Conservation (phyloP, 1,140 invertebrate species). For the Phymastichus coffea region DNA sequence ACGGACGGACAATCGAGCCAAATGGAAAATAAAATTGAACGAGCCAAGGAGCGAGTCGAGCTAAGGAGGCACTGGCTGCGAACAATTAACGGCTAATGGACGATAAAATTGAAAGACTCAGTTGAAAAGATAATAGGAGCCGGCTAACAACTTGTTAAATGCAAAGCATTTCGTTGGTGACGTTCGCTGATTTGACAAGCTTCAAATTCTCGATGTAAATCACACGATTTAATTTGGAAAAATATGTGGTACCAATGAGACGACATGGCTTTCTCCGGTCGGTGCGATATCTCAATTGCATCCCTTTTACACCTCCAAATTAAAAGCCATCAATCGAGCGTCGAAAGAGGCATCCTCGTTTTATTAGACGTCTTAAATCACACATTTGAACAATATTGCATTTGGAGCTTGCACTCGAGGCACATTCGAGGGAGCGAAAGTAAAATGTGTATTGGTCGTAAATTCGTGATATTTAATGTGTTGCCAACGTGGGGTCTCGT, state of each 20-base stretch:
- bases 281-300: conserved; percentile 13
- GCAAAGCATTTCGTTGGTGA: too few relatives aligned
- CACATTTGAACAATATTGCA: not conserved
- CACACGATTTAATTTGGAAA: too few relatives aligned
- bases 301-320: conserved; percentile 16
- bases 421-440: not conserved
- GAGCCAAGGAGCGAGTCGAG: not conserved
- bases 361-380: conserved; percentile 30
- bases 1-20: too few relatives aligned
- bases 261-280: not conserved
- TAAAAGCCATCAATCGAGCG: conserved; percentile 28
- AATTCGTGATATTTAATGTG: conserved; percentile 20
- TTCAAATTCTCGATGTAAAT: too few relatives aligned
- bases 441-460: conserved; percentile 17
- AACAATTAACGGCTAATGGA: not conserved
- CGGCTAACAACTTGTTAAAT: too few relatives aligned
- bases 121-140: not conserved
- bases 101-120: conserved; percentile 11
- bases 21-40: conserved; percentile 25
- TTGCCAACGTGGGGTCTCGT: too few relatives aligned
- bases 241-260: too few relatives aligned
- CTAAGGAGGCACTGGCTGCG: not conserved
- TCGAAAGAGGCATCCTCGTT: too few relatives aligned
- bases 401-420: not conserved
- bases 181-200: too few relatives aligned